Evolutionary conservation across 2,113 vertebrate species (phyloP).

Genomic region (Pelecanus crispus): DNA sequence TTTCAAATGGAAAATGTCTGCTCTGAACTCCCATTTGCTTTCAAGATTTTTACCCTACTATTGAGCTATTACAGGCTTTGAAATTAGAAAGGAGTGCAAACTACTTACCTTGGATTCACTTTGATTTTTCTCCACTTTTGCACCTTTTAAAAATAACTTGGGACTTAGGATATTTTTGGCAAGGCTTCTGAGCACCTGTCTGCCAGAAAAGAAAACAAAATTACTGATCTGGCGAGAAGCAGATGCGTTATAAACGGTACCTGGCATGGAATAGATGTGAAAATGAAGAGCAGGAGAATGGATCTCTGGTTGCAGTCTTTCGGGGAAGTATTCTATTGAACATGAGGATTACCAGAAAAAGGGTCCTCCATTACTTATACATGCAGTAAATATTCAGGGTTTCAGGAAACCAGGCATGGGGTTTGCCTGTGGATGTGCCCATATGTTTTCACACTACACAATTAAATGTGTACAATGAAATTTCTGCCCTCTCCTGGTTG

Average conservation of each 20-base stretch:
- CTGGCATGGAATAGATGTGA: not conserved
- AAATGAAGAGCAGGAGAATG: conserved; percentile 39
- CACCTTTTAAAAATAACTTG: conserved; percentile 50
- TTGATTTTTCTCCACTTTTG: not conserved
- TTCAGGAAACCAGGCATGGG: not conserved
- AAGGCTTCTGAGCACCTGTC: conserved; percentile 10
- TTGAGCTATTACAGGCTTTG: not conserved
- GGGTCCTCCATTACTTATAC: not conserved
- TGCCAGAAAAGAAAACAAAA: conserved; percentile 44
- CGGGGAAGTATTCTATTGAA: not conserved
- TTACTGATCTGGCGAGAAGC: conserved; percentile 24
- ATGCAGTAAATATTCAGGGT: not conserved
- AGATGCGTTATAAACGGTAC: conserved; percentile 37
- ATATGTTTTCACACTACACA: not conserved
- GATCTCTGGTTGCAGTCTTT: conserved; percentile 1
- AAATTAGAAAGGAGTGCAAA: not conserved
- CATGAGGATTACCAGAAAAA: conserved; percentile 6
- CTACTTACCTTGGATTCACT: conserved; percentile 14
- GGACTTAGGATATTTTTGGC: not conserved
- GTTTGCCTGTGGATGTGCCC: not conserved
- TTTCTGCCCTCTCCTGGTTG: conserved; percentile 6
- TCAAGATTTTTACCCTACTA: not conserved
- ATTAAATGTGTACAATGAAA: not conserved
- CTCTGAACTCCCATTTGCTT: not conserved
- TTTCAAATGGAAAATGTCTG: conserved; percentile 14